These are phyloP conservation scores for Hemicordylus capensis DNA, from an alignment of 2,113 vertebrate species.

Conservation along the genomic window DNA sequence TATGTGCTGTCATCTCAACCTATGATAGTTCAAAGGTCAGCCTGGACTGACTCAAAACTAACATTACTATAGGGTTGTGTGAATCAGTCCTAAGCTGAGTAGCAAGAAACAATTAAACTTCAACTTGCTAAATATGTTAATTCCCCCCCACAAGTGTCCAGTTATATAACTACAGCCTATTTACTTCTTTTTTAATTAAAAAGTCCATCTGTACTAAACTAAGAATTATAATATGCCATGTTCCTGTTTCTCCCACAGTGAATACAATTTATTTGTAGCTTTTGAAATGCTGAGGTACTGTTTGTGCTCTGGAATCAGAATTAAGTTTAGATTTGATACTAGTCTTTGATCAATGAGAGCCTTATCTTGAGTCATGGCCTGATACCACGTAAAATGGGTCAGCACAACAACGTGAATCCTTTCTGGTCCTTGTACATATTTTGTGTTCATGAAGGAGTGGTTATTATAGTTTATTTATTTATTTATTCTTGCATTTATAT, in stretches of 20 bases:
- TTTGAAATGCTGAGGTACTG: background rate
- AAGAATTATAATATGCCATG: background rate
- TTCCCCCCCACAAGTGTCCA: background rate
- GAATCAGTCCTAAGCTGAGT: background rate
- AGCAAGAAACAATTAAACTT: background rate
- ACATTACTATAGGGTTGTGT: background rate
- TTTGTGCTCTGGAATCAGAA: too few relatives aligned
- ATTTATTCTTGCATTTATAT: too few relatives aligned
- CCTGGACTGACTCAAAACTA: background rate
- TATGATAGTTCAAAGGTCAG: background rate
- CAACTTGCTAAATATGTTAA: background rate
- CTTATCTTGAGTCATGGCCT: background rate
- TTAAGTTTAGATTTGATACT: too few relatives aligned
- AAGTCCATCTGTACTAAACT: background rate
- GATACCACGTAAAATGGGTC: background rate
- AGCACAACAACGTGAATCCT: background rate
- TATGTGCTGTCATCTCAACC: background rate
- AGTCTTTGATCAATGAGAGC: too few relatives aligned
- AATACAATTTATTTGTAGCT: background rate
- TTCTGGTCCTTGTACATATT: background rate
- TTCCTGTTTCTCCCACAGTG: too few relatives aligned
- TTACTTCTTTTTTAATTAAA: background rate
- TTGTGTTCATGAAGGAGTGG: background rate
- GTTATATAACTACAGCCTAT: background rate
- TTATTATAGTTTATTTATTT: fast-evolving